phyloP scores from a whole-genome alignment of 2,113 vertebrate species.

The Machaerirhynchus nigripectus region DNA sequence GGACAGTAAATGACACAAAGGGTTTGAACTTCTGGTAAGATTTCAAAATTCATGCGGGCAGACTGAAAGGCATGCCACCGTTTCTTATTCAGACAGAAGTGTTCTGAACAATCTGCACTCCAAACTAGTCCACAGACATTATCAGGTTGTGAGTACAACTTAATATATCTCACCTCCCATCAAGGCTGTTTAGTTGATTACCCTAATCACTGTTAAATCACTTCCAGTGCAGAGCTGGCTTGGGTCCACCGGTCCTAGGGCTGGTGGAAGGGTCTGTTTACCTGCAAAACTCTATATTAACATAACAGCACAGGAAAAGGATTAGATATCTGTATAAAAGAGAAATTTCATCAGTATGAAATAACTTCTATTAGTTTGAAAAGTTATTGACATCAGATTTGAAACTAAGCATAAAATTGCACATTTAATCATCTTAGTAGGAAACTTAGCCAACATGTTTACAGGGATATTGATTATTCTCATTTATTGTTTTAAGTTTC shows the following conservation, averaged over 20 bases:
- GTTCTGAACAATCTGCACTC: background rate
- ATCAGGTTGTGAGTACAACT: background rate
- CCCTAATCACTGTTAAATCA: background rate
- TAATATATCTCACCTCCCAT: background rate
- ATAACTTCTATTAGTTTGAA: background rate
- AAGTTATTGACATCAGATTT: background rate
- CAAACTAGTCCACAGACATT: background rate
- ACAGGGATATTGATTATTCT: background rate
- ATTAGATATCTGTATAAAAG: background rate
- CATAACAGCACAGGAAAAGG: background rate
- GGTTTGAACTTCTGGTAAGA: background rate
- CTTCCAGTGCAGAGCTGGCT: background rate
- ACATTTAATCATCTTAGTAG: background rate
- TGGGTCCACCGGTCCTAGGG: background rate
- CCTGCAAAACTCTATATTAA: background rate
- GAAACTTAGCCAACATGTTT: background rate
- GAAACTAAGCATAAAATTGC: background rate
- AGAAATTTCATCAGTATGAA: background rate
- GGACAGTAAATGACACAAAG: background rate
- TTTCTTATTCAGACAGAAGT: background rate
- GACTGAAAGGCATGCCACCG: background rate
- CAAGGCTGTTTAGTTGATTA: background rate
- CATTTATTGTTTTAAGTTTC: background rate
- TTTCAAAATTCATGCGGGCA: background rate
- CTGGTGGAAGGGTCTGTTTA: fast-evolving